Evolutionary conservation across 1,140 invertebrate species (phyloP), one percentile per base, ranked within the genome.

Genomic region (Mylabris phalerata): DNA sequence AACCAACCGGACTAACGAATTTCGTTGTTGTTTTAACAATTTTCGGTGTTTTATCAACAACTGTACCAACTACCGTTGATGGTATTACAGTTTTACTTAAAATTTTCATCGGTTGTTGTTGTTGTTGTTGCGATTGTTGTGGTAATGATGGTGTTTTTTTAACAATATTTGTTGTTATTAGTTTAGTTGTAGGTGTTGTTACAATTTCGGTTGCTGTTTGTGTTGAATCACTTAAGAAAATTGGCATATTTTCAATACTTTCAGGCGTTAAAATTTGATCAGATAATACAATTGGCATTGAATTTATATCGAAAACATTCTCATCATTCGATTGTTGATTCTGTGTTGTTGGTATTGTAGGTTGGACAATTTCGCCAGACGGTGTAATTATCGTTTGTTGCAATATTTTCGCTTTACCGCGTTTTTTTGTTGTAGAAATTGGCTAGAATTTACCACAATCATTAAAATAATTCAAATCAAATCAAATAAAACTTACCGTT

Each of bases 221-320:
- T 27, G 42, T 5, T 42, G 9, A 10, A 38, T 61, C 55, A 13
- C 41, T 26, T 44, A 84, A 80, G 1, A 84, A 78, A n/a, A 85
- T 80, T 0, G 82, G 82, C 80, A 84, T 83, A 62, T 82, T 81
- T 57, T 84, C 82, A 38, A 85, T 83, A 50, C 67, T 77, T 74
- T 84, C 72, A 51, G 82, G 65, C 56, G 80, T 75, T 45, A 86
- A 69, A 40, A 85, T 76, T 63, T 86, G 82, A 59, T 88, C 84
- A 9, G 82, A 83, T 9, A 87, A 67, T 1, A 87, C 82, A 57
- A 88, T 83, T 1, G 86, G 86, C 81, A 87, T 87, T 13, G 84
- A 85, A 70, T 84, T 83, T 25, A 87, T 87, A 65, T 87, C 85
- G 52, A 87, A 80, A 19, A 84, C 77, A 63, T 80, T 75, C n/a